These are phyloP conservation scores for Phenganax stokvisi DNA, from an alignment of 92 coral and sea anemone genomes.

Conservation along the genomic window DNA sequence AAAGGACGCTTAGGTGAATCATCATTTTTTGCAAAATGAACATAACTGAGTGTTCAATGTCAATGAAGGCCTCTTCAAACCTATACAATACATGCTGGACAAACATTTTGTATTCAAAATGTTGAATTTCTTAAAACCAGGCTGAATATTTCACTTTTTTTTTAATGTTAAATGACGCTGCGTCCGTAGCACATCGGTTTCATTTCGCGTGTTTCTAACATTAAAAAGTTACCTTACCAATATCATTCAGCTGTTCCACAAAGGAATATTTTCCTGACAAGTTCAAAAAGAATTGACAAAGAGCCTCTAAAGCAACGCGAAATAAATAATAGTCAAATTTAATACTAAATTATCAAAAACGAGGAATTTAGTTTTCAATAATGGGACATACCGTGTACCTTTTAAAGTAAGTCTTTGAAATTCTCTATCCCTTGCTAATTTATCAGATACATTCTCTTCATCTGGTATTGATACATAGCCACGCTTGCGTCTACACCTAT, in stretches of 20 bases:
- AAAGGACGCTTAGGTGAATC: too few relatives aligned
- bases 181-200: too few relatives aligned
- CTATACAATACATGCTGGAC: too few relatives aligned
- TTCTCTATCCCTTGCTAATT: constrained; percentile 71
- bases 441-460: constrained; percentile 63
- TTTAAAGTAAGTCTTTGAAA: constrained; percentile 71
- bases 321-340: neutral
- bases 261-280: constrained; percentile 36
- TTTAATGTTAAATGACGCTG: too few relatives aligned
- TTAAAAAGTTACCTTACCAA: constrained; percentile 16
- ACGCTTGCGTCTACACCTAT: constrained; percentile 22
- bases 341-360: neutral
- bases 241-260: constrained; percentile 35
- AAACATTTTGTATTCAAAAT: too few relatives aligned
- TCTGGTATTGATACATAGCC: constrained; percentile 60
- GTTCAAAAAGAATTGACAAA: constrained; percentile 39
- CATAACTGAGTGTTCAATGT: too few relatives aligned
- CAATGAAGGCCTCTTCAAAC: too few relatives aligned
- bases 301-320: constrained; percentile 25
- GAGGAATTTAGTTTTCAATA: neutral
- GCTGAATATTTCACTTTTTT: too few relatives aligned
- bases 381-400: constrained; percentile 42
- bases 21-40: too few relatives aligned
- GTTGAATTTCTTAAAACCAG: too few relatives aligned
- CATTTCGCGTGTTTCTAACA: too few relatives aligned